These are phyloP conservation scores for Kobus ellipsiprymnus DNA, from an alignment of 2,113 vertebrate genomes.

Conservation along the genomic window DNA sequence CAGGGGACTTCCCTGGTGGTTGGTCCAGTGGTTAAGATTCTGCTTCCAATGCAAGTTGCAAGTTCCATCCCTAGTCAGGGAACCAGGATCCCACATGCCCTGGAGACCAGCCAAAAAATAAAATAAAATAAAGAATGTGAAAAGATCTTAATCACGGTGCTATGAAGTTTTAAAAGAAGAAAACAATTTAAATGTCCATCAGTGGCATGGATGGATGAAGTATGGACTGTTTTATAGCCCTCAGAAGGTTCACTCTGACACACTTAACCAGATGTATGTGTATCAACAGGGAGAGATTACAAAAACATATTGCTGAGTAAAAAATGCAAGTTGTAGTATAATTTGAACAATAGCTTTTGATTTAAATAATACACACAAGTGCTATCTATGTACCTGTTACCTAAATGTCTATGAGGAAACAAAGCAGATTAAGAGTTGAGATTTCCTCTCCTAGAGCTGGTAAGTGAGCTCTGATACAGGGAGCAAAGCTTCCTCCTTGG, in stretches of 20 bases:
- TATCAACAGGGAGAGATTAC: accelerated
- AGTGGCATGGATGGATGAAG: accelerated
- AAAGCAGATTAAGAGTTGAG: background rate
- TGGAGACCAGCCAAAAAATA: background rate
- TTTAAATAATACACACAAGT: background rate
- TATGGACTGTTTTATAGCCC: no score
- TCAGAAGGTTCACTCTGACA: background rate
- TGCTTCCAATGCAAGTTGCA: background rate
- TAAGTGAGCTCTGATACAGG: accelerated
- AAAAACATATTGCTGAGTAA: accelerated
- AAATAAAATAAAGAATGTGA: background rate
- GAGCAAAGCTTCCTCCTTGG: accelerated
- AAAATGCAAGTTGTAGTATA: background rate
- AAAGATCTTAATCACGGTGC: background rate
- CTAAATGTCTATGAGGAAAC: background rate
- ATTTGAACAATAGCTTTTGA: background rate
- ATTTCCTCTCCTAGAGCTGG: background rate
- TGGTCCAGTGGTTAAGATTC: background rate
- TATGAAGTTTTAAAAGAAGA: background rate
- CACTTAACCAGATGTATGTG: accelerated
- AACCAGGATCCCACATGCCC: background rate
- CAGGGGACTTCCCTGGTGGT: background rate
- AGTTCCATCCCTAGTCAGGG: background rate
- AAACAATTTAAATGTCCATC: background rate
- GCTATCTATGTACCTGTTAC: background rate